A percentile compares a stretch with the other conserved stretches of the same genome.
Evolutionary conservation across 2,888 invertebrate genomes (phyloP).

Genomic region (Tachystola acroxantha): DNA sequence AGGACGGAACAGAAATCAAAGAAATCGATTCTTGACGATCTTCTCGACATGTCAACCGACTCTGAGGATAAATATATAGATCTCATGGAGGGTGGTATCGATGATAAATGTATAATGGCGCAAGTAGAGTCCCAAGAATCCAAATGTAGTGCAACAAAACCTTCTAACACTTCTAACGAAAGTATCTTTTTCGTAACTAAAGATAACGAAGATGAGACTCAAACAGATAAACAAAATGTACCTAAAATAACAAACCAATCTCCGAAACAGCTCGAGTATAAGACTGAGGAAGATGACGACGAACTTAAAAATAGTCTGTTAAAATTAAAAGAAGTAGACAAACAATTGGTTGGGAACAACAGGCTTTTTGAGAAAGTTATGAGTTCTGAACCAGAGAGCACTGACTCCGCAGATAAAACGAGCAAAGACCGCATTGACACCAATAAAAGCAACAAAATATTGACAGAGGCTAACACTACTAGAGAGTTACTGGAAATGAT

Average conservation of each 20-base stretch:
- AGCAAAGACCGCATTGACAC: too few relatives aligned
- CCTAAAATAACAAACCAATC: conserved; percentile 2
- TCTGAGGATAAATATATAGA: too few relatives aligned
- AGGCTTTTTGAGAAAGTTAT: conserved; percentile 23
- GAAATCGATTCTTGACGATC: conserved; percentile 33
- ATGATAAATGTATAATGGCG: conserved; percentile 21
- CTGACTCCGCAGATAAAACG: too few relatives aligned
- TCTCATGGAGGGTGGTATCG: conserved; percentile 15
- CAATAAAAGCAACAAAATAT: conserved; percentile 5
- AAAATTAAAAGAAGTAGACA: background rate
- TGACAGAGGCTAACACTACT: conserved; percentile 45
- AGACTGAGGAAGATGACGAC: conserved; percentile 7
- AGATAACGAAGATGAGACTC: conserved; percentile 26
- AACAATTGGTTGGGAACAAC: conserved; percentile 16
- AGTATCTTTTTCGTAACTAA: conserved; percentile 33
- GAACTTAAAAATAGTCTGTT: background rate
- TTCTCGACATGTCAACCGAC: conserved; percentile 42
- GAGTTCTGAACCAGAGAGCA: conserved; percentile 18
- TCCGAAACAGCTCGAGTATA: conserved; percentile 18
- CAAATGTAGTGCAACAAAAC: conserved; percentile 1
- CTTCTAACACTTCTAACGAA: conserved; percentile 21
- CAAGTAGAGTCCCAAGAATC: conserved; percentile 13
- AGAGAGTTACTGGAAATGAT: conserved; percentile 52
- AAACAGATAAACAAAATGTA: conserved; percentile 12
- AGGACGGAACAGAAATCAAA: conserved; percentile 11